Evolutionary conservation across 2,888 invertebrate species (phyloP), one percentile per base, ranked within the genome.

Genomic region (Drosophila peninsularis): DNA sequence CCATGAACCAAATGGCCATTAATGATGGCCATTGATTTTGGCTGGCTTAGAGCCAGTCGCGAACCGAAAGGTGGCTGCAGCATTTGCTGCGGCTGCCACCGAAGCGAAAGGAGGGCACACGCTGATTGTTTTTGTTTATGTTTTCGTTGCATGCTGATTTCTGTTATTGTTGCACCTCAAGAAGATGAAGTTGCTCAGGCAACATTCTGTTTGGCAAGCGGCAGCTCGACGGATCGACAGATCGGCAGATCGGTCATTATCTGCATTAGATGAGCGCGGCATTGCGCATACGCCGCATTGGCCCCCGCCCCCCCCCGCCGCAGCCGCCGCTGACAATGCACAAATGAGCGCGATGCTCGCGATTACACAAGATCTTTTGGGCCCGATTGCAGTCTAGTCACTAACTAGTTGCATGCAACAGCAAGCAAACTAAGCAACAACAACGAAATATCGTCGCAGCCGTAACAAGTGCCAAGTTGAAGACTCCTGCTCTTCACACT

Each of bases 391-490:
- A 57, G 34, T 39, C 58, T 14, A 52, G 37, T 52, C 52, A 30
- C 74, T 77, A 78, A 73, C 74, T 45, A 74, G 78, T 71, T 71
- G 75, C 78, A 77, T 75, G 78, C 75, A 63, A 70, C 75, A 42
- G 19, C 10, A 53, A 57, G 66, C 63, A 64, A 68, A 52, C 74
- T 13, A 64, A 62, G 73, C 76, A 76, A 83, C 78, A 75, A 55
- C 3, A 42, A 27, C 39, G 17, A 50, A 13, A 39, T 24, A 41
- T 27, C 56, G 56, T 62, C 68, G 64, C 71, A 73, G 70, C n/a
- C 75, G 65, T 76, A 85, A 82, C 83, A 81, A 81, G 78, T 75
- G 80, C 50, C 81, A 85, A 82, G 86, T 82, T 80, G 65, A 80
- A 82, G 78, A 73, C 58, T 71, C 50, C 53, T 71, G 62, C 72